Conservation (phyloP, 1,140 invertebrate species). For the Caenorhabditis latens region DNA sequence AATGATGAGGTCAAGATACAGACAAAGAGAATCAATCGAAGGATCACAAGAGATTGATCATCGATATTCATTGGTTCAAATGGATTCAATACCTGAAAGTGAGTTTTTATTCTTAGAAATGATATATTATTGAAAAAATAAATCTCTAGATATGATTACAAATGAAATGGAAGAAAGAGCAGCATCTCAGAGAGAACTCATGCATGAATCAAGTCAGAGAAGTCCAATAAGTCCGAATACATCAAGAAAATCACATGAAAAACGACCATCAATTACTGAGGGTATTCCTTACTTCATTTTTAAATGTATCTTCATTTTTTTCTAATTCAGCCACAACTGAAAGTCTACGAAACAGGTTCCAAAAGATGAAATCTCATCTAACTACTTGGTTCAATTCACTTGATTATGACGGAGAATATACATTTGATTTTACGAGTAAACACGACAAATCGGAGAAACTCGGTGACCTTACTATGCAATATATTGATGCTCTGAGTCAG, state of each 20-base stretch:
- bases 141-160: neutral
- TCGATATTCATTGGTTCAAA: slow-evolving; percentile 18
- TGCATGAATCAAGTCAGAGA: neutral
- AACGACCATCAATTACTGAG: slow-evolving; percentile 26
- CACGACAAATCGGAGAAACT: slow-evolving; percentile 16
- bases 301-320: neutral
- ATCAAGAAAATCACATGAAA: neutral
- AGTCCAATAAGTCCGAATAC: neutral
- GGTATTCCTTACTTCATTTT: neutral
- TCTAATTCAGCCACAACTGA: slow-evolving; percentile 14
- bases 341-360: slow-evolving; percentile 12
- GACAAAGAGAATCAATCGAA: slow-evolving; percentile 15
- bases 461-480: slow-evolving; percentile 37
- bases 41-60: slow-evolving; percentile 16
- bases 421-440: slow-evolving; percentile 25
- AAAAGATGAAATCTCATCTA: slow-evolving; percentile 27
- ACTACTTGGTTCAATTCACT: slow-evolving; percentile 48
- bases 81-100: slow-evolving; percentile 45
- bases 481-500: slow-evolving; percentile 42
- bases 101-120: neutral
- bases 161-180: slow-evolving; percentile 51
- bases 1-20: slow-evolving; percentile 36
- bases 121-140: neutral
- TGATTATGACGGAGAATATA: slow-evolving; percentile 38
- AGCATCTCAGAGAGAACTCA: neutral